These are phyloP conservation scores for Caenorhabditis zanzibari DNA, from an alignment of 2,888 invertebrate genomes.

Conservation along the genomic window DNA sequence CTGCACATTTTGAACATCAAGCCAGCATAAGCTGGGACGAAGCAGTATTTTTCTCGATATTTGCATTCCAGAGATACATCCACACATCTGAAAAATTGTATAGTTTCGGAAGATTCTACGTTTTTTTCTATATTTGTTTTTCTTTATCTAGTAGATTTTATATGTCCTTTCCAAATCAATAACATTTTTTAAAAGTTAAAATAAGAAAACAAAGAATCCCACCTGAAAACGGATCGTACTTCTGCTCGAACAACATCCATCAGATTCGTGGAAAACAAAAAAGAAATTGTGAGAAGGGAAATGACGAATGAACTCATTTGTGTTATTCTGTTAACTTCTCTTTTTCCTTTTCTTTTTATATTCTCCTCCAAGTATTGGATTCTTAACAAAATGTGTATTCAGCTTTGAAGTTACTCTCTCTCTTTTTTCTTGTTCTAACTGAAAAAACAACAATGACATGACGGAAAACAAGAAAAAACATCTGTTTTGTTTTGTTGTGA, in stretches of 20 bases:
- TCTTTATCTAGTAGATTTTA: no score
- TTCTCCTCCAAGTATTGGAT: background rate
- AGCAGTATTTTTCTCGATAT: constrained; percentile 36
- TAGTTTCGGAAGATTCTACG: background rate
- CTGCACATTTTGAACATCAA: constrained; percentile 58
- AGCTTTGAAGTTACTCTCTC: constrained; percentile 16
- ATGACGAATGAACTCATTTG: constrained; percentile 36
- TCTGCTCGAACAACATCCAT: constrained; percentile 27
- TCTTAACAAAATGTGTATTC: constrained; percentile 32
- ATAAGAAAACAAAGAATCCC: background rate
- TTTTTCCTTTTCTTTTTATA: constrained; percentile 11
- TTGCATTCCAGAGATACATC: constrained; percentile 51
- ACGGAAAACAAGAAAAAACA: constrained; percentile 32
- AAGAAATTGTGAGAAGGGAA: background rate
- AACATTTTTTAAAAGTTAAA: no score
- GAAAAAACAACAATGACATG: constrained; percentile 17
- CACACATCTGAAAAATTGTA: constrained; percentile 38
- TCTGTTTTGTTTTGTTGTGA: background rate
- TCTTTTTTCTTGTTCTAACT: no score
- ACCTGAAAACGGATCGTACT: constrained; percentile 43
- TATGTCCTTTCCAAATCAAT: no score
- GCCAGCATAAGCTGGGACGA: constrained; percentile 33
- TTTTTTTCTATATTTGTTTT: background rate
- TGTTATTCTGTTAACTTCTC: background rate
- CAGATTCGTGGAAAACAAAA: constrained; percentile 8